Percentiles rank a stretch among this genome's conserved stretches.
Evolutionary conservation across 2,888 invertebrate species (phyloP).

Genomic region (Lottia scabra): DNA sequence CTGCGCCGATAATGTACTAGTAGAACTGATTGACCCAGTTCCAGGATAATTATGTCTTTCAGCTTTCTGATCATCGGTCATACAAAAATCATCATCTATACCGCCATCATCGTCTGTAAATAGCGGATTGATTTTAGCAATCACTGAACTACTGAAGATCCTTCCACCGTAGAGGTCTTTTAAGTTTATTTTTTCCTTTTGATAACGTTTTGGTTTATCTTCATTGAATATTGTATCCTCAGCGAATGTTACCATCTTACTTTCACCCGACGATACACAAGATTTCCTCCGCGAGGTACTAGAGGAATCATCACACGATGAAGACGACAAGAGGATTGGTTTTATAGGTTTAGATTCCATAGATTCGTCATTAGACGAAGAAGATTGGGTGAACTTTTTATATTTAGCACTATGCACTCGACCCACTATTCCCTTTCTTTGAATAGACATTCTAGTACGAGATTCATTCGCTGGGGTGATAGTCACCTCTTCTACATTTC

Average conservation of each 20-base stretch:
- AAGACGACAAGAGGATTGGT: slow-evolving; percentile 15
- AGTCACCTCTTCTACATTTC: neutral
- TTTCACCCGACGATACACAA: slow-evolving; percentile 28
- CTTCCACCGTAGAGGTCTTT: slow-evolving; percentile 41
- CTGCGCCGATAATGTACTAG: slow-evolving; percentile 8
- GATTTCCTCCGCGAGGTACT: neutral
- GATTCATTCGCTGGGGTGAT: slow-evolving; percentile 26
- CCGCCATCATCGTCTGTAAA: slow-evolving; percentile 36
- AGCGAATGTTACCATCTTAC: slow-evolving; percentile 49
- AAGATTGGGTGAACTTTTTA: neutral
- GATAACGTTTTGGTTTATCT: slow-evolving; percentile 45
- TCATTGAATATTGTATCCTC: slow-evolving; percentile 54
- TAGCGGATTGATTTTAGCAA: slow-evolving; percentile 45
- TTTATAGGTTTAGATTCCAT: slow-evolving; percentile 13
- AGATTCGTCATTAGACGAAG: neutral
- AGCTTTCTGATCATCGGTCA: slow-evolving; percentile 43
- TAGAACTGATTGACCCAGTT: neutral
- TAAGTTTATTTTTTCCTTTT: slow-evolving; percentile 42
- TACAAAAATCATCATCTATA: slow-evolving; percentile 10
- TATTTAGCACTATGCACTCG: slow-evolving; percentile 25
- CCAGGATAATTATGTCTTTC: slow-evolving; percentile 18
- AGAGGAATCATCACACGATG: slow-evolving; percentile 14
- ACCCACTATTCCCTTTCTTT: slow-evolving; percentile 23
- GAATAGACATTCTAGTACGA: slow-evolving; percentile 16
- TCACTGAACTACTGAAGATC: slow-evolving; percentile 34